Evolutionary conservation across 2,113 vertebrate species (phyloP).

Genomic region (Epinephelus fuscoguttatus): DNA sequence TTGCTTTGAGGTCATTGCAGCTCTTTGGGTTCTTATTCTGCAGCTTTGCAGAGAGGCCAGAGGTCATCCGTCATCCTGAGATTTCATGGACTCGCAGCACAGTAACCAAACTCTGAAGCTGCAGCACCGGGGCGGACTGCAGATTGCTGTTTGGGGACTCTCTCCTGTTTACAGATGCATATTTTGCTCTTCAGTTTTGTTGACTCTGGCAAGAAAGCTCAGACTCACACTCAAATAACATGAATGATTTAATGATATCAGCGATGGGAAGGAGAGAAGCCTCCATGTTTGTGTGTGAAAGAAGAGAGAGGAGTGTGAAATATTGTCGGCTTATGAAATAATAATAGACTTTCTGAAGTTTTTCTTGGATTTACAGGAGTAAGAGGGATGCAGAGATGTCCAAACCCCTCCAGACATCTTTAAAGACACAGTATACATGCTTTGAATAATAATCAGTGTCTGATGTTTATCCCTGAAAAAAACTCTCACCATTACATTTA

Average conservation of each 20-base stretch:
- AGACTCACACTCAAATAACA: slow-evolving; percentile 37
- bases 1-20: slow-evolving; percentile 41
- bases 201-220: slow-evolving; percentile 55
- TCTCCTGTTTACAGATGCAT: slow-evolving; percentile 63
- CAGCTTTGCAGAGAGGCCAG: slow-evolving; percentile 55
- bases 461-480: background rate
- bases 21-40: slow-evolving; percentile 29
- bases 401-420: background rate
- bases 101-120: slow-evolving; percentile 19
- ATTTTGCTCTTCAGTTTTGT: slow-evolving; percentile 52
- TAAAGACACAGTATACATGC: background rate
- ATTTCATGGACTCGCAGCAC: slow-evolving; percentile 47
- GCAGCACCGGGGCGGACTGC: slow-evolving; percentile 12
- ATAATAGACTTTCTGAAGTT: background rate
- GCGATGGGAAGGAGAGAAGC: background rate
- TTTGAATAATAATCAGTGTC: background rate
- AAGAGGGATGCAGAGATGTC: background rate
- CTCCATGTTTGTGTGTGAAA: background rate
- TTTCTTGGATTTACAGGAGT: background rate
- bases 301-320: slow-evolving; percentile 27
- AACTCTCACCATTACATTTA: background rate
- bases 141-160: slow-evolving; percentile 37
- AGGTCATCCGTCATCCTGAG: slow-evolving; percentile 65
- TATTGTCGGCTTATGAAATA: slow-evolving; percentile 16
- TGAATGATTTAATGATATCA: slow-evolving; percentile 52